A percentile compares a stretch with the other conserved stretches of the same genome.
Conservation (phyloP, 2,113 vertebrate genomes). For the Cheilinus undulatus region DNA sequence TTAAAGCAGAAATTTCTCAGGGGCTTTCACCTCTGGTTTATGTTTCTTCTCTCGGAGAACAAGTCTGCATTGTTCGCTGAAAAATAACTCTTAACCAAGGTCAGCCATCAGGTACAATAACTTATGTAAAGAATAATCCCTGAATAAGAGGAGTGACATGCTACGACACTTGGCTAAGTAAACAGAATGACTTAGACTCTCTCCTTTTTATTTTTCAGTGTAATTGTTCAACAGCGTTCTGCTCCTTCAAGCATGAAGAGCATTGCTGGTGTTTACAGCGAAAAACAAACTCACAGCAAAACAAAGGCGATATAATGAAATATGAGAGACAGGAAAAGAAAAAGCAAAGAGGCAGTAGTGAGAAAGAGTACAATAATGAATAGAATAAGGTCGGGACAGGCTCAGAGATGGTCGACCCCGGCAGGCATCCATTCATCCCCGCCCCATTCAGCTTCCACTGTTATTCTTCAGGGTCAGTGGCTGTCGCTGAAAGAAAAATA, state of each 20-base stretch:
- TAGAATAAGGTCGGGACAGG: constrained; percentile 55
- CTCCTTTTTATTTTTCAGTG: no score
- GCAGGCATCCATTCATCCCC: constrained; percentile 60
- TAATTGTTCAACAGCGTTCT: neutral
- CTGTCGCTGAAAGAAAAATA: constrained; percentile 72
- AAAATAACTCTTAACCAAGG: no score
- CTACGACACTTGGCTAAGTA: no score
- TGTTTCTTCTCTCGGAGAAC: no score
- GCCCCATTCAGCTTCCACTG: constrained; percentile 56
- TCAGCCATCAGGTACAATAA: no score
- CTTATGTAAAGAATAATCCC: no score
- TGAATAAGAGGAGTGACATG: no score
- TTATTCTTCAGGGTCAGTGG: constrained; percentile 79
- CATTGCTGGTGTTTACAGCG: constrained; percentile 21
- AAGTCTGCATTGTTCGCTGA: neutral
- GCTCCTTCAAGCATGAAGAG: constrained; percentile 18
- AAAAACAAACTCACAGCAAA: constrained; percentile 27
- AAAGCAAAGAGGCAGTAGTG: constrained; percentile 4
- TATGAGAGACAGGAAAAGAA: constrained; percentile 7
- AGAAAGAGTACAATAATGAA: constrained; percentile 54
- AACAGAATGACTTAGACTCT: no score
- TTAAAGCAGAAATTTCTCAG: neutral
- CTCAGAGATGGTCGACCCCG: constrained; percentile 44
- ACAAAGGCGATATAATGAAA: constrained; percentile 18
- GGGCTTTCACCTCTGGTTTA: no score